Percentiles rank a stretch among this genome's conserved stretches.
Conservation (phyloP, 2,797 vertebrate species). For the Onychomys leucogaster region DNA sequence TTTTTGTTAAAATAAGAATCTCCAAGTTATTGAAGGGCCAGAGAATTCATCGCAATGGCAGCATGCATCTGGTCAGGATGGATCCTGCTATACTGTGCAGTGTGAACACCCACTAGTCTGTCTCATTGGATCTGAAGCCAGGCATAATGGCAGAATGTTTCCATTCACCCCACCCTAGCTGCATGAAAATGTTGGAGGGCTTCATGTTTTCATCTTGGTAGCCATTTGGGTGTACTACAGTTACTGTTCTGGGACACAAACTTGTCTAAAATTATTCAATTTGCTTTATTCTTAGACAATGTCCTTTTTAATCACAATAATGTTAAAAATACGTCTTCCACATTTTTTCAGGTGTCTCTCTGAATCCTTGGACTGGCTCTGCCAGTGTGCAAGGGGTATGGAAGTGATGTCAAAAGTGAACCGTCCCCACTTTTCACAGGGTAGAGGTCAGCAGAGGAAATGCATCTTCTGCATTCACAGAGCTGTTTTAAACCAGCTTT, state of each 20-base stretch:
- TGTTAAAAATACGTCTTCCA: background rate
- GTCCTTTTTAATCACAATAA: background rate
- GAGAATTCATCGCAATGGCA: background rate
- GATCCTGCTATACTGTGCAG: background rate
- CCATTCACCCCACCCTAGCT: background rate
- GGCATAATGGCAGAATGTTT: accelerated
- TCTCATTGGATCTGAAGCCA: background rate
- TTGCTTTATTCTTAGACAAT: background rate
- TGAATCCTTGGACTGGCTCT: background rate
- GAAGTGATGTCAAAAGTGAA: background rate
- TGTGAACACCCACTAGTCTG: background rate
- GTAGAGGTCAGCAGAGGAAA: background rate
- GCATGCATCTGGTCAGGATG: background rate
- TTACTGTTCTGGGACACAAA: background rate
- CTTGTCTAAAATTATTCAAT: background rate
- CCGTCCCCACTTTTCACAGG: background rate
- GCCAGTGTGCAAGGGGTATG: background rate
- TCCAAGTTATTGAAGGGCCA: background rate
- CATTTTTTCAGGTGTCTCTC: background rate
- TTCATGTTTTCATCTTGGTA: background rate
- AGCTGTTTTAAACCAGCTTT: background rate
- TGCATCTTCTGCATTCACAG: background rate
- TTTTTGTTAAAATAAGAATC: background rate
- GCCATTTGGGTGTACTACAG: background rate
- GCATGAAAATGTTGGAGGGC: background rate